A percentile compares a stretch with the other conserved stretches of the same genome.
These are phyloP conservation scores for Apocrypta bakeri DNA, from an alignment of 1,140 invertebrate species.

Conservation along the genomic window DNA sequence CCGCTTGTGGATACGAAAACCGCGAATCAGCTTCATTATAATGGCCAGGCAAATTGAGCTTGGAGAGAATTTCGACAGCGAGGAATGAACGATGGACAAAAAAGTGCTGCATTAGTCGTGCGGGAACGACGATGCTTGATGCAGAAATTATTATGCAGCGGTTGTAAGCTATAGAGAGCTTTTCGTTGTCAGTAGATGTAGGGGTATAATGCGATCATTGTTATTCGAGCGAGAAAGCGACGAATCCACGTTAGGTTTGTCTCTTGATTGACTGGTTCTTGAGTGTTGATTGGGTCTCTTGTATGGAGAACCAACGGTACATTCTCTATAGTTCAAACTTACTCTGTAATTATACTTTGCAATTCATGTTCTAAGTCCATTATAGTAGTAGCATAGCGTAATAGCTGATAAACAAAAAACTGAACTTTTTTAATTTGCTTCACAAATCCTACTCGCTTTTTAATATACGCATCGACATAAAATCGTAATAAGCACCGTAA, in stretches of 20 bases:
- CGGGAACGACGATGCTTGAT: neutral
- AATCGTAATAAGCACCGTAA: neutral
- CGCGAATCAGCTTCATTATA: constrained; percentile 29
- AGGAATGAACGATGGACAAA: neutral
- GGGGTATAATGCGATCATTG: neutral
- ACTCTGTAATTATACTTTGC: no score
- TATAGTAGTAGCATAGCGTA: no score
- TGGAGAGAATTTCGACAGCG: neutral
- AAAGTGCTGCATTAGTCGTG: neutral
- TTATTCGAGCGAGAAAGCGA: neutral
- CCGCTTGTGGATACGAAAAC: neutral
- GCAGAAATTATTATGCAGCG: neutral
- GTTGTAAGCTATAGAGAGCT: neutral
- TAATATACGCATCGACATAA: neutral
- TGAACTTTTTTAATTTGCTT: neutral
- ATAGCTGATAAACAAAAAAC: no score
- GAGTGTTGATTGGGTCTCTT: neutral
- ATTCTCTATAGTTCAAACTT: neutral
- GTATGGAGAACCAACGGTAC: neutral
- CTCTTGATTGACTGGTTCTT: neutral
- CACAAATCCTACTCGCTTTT: neutral
- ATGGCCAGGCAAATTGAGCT: neutral
- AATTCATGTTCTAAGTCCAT: no score
- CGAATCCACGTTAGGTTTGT: neutral
- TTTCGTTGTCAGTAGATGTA: neutral